Evolutionary conservation across 2,888 invertebrate genomes (phyloP).

Genomic region (Yponomeuta sedellus): DNA sequence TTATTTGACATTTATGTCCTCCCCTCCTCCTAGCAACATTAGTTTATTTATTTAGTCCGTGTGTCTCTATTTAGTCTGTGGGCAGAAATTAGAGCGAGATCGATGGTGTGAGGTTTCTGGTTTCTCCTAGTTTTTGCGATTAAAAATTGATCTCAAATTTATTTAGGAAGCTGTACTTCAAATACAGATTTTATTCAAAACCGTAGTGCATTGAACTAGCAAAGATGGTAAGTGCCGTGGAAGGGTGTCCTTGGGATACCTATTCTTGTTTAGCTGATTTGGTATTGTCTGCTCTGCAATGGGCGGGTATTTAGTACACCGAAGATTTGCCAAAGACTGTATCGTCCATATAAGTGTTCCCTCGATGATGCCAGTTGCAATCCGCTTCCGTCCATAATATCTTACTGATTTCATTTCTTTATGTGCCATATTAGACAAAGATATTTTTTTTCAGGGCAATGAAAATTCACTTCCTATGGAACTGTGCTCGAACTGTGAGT

Average conservation of each 20-base stretch:
- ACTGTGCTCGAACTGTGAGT: constrained; percentile 97
- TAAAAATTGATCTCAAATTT: constrained; percentile 25
- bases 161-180: not conserved
- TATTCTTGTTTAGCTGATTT: not conserved
- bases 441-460: constrained; percentile 87
- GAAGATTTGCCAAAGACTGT: not conserved
- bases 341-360: not conserved
- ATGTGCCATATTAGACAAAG: not conserved
- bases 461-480: constrained; percentile 97
- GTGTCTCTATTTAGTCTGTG: no score
- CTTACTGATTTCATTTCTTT: no score
- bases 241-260: not conserved
- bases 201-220: not conserved
- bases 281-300: not conserved
- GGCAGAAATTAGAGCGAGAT: constrained; percentile 23
- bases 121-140: constrained; percentile 25
- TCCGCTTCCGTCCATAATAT: no score
- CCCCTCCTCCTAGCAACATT: constrained; percentile 15
- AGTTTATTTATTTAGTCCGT: not conserved
- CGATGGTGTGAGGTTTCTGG: constrained; percentile 36
- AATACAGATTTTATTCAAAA: not conserved
- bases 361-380: no score
- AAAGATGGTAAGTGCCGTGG: constrained; percentile 12
- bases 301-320: not conserved
- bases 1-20: constrained; percentile 13